A percentile compares a stretch with the other conserved stretches of the same genome.
Conservation (phyloP, 2,888 invertebrate species). For the Zaprionus bogoriensis region DNA sequence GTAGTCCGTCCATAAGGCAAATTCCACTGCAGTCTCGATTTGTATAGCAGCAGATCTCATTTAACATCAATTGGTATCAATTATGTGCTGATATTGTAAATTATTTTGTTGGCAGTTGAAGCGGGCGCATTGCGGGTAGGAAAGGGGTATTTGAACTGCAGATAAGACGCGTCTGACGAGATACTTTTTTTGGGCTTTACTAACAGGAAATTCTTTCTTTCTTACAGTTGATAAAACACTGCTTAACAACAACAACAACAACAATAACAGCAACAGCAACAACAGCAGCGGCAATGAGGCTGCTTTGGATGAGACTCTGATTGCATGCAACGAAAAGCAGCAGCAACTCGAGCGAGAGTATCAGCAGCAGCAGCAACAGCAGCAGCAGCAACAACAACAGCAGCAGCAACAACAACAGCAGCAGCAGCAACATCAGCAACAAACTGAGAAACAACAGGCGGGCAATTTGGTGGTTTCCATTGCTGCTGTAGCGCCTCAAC, state of each 20-base stretch:
- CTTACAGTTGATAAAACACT: constrained; percentile 60
- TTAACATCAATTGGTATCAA: constrained; percentile 71
- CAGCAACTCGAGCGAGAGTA: constrained; percentile 53
- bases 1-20: too few species aligned
- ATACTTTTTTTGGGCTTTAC: background rate
- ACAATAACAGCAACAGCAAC: constrained; percentile 23
- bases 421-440: constrained; percentile 39
- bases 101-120: constrained; percentile 61
- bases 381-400: constrained; percentile 46
- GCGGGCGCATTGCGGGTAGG: constrained; percentile 3
- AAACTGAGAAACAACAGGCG: constrained; percentile 36
- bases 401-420: constrained; percentile 53
- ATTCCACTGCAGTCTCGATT: constrained; percentile 31
- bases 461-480: constrained; percentile 39
- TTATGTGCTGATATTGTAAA: constrained; percentile 64
- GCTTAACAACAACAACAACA: constrained; percentile 41
- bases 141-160: background rate
- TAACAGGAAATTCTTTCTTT: constrained; percentile 13
- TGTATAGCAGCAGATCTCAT: constrained; percentile 48
- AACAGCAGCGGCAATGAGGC: constrained; percentile 28
- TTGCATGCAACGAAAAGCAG: constrained; percentile 52
- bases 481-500: constrained; percentile 55
- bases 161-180: background rate
- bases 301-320: constrained; percentile 52
- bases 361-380: constrained; percentile 56